These are phyloP conservation scores for Reticulitermes lucifugus DNA, from an alignment of 2,888 invertebrate genomes.

Conservation along the genomic window DNA sequence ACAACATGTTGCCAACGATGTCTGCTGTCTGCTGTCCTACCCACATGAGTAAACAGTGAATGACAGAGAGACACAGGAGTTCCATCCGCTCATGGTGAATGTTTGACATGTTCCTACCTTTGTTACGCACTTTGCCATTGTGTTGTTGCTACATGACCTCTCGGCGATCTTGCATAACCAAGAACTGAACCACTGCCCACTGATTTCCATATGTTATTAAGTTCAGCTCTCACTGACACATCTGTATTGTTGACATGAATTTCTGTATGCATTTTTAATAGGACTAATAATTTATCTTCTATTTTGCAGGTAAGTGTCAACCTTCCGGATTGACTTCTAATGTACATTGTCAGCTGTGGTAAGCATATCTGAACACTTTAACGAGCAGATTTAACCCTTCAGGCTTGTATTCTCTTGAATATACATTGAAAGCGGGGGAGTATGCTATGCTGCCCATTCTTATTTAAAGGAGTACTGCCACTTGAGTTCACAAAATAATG, in stretches of 20 bases:
- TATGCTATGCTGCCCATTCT: background rate
- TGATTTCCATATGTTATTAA: conserved; percentile 28
- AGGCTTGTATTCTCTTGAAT: background rate
- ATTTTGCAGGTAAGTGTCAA: conserved; percentile 28
- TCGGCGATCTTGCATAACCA: background rate
- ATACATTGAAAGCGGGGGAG: background rate
- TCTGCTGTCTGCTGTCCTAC: conserved; percentile 11
- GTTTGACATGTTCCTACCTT: conserved; percentile 29
- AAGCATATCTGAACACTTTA: conserved; percentile 2
- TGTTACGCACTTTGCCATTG: conserved; percentile 6
- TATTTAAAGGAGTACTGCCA: too few species aligned
- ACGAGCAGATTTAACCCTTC: background rate
- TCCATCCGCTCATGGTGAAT: conserved; percentile 28
- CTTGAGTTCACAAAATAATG: too few species aligned
- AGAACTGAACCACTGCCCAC: conserved; percentile 7
- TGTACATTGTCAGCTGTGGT: conserved; percentile 15
- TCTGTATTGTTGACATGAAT: conserved; percentile 11
- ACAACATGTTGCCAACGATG: conserved; percentile 21
- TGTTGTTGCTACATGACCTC: background rate
- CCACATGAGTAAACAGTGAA: conserved; percentile 28
- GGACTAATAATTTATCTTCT: conserved; percentile 16
- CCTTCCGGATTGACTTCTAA: conserved; percentile 8
- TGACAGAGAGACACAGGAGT: conserved; percentile 19
- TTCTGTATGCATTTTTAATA: conserved; percentile 7
- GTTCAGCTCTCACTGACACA: background rate